Evolutionary conservation across 2,888 invertebrate species (phyloP).

Genomic region (Portevinia maculata): DNA sequence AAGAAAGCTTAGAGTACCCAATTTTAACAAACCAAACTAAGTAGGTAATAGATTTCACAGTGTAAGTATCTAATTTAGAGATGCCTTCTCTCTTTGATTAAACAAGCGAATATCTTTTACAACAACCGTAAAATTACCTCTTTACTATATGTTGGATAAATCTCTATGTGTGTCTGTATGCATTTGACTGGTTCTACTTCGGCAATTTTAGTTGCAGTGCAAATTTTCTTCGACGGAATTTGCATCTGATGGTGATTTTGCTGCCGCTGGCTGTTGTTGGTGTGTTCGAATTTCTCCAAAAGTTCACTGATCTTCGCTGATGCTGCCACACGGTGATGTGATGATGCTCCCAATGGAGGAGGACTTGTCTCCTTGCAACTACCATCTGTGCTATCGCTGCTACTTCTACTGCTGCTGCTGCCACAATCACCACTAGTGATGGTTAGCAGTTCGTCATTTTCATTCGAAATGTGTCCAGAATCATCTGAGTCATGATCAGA

Average conservation of each 20-base stretch:
- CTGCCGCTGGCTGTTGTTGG: conserved; percentile 38
- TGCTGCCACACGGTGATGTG: conserved; percentile 45
- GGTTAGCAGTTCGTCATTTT: conserved; percentile 83
- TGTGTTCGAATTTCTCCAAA: conserved; percentile 80
- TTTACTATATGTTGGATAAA: conserved; percentile 82
- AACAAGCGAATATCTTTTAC: conserved; percentile 69
- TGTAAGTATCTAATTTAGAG: conserved; percentile 24
- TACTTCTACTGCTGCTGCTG: conserved; percentile 70
- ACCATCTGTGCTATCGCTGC: conserved; percentile 62
- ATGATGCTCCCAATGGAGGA: conserved; percentile 58
- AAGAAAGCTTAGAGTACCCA: conserved; percentile 32
- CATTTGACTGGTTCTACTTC: conserved; percentile 80
- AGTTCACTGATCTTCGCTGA: conserved; percentile 79
- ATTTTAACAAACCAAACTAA: conserved; percentile 31
- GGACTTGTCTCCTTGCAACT: conserved; percentile 74
- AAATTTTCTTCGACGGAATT: conserved; percentile 56
- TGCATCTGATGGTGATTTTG: conserved; percentile 33
- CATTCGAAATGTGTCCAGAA: conserved; percentile 92
- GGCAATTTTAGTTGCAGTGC: conserved; percentile 77
- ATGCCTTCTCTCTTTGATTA: conserved; percentile 13
- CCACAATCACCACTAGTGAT: conserved; percentile 65
- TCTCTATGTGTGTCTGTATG: conserved; percentile 81
- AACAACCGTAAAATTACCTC: conserved; percentile 83
- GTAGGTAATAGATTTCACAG: conserved; percentile 19
- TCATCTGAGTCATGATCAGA: conserved; percentile 87